Evolutionary conservation across 2,888 invertebrate species (phyloP).

Genomic region (Neoitamus cyanurus): DNA sequence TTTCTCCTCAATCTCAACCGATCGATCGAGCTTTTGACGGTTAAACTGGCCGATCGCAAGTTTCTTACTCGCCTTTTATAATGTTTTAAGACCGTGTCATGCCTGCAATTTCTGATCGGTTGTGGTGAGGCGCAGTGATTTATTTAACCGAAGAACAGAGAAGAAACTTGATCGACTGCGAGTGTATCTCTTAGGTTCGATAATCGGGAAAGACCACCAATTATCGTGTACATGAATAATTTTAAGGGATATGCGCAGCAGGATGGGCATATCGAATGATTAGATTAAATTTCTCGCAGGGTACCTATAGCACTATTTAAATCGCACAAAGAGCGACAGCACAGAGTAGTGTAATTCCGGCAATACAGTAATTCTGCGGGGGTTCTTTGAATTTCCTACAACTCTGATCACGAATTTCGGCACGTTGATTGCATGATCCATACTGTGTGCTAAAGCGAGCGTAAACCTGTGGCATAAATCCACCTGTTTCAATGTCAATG

Average conservation of each 20-base stretch:
- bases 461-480: background rate
- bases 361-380: background rate
- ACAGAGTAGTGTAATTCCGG: background rate
- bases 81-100: background rate
- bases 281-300: background rate
- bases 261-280: background rate
- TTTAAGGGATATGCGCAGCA: background rate
- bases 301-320: background rate
- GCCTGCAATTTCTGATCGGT: constrained; percentile 18
- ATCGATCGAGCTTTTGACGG: constrained; percentile 68
- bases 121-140: background rate
- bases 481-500: background rate
- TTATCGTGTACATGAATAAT: background rate
- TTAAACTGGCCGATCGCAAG: constrained; percentile 30
- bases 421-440: background rate
- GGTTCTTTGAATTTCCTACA: background rate
- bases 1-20: background rate
- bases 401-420: background rate
- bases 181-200: background rate
- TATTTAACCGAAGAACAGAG: background rate
- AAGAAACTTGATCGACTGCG: constrained; percentile 31
- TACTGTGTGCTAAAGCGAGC: too few relatives aligned
- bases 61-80: constrained; percentile 41
- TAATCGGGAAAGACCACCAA: background rate
- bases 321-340: background rate